Base-by-base conservation (phyloP, 1,140 invertebrate species). In the Panulirus ornatus region DNA sequence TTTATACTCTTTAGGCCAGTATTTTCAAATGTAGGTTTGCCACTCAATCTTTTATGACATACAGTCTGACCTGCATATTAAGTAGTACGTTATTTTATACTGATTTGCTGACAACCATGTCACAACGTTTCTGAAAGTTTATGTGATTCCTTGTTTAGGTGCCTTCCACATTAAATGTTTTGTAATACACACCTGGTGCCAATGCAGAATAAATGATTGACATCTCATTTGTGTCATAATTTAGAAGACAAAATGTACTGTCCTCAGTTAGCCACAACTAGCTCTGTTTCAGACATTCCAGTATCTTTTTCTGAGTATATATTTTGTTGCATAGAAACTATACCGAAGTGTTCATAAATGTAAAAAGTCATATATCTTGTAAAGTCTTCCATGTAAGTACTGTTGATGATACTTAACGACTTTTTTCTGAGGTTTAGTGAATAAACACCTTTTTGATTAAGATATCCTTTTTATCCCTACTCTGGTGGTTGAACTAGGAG, bases 261-360 rank as follows among this genome's bases (percentile, higher is more conserved):
- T 66, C 30, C 22, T 66, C 58, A 66, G 58, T 1, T 66, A 30
- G n/a, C n/a, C 58, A 66, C 30, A 66, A 27, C 44, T 83, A 63
- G 81, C 70, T 81, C 78, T 84, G 83, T 84, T 40, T 47, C 66
- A 73, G 51, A 84, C 83, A 84, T 84, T 84, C 83, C 83, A 84
- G 16, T 78, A n/a, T 78, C 75, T 27, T 66, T 84, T 84, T 73
- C 51, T 84, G 63, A 84, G 44, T 66, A 47, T 84, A 71, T 73
- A 84, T 73, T 71, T 84, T 70, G 83, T 71, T 51, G 27, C 40
- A 51, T 36, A 66, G 40, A 73, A n/a, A 71, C n/a, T 63, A 42
- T 84, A 47, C 58, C 58, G 30, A 84, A 73, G 44, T 73, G 44
- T 84, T 84, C 83, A 73, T 66, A 70, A 71, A 34, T 70, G 44